These are phyloP conservation scores for Strongylocentrotus purpuratus DNA, from an alignment of 35 echinoderm and acorn worm species.

Conservation along the genomic window DNA sequence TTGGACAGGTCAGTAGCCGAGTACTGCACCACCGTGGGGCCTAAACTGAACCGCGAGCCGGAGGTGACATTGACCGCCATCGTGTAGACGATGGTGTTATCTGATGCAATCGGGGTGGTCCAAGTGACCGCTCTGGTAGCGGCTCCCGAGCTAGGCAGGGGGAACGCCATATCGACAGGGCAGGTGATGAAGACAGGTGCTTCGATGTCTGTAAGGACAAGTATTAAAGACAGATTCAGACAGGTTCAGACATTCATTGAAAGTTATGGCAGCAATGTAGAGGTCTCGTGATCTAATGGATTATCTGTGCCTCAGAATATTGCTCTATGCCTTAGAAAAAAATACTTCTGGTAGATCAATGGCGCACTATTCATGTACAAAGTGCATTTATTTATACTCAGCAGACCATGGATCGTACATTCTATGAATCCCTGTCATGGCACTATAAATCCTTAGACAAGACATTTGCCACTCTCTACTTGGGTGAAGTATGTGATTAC, in stretches of 20 bases:
- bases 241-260: neutral
- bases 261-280: neutral
- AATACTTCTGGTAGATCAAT: too few species aligned
- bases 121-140: slow-evolving; percentile 5
- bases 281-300: neutral
- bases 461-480: neutral
- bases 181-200: slow-evolving; percentile 32
- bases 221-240: too few species aligned
- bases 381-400: too few species aligned
- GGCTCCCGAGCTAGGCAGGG: neutral
- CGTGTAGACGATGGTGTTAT: slow-evolving; percentile 25
- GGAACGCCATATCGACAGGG: neutral
- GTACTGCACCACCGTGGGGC: slow-evolving; percentile 58
- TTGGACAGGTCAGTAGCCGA: slow-evolving; percentile 18
- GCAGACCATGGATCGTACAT: too few species aligned
- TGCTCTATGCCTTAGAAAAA: too few species aligned
- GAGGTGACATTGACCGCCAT: neutral
- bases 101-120: neutral
- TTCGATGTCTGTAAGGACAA: neutral
- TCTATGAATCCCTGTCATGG: too few species aligned
- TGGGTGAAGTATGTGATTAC: neutral
- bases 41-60: slow-evolving; percentile 32
- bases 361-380: too few species aligned
- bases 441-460: too few species aligned
- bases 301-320: too few species aligned